phyloP scores from a whole-genome alignment of 1,140 invertebrate genomes.

The Monochamus saltuarius region DNA sequence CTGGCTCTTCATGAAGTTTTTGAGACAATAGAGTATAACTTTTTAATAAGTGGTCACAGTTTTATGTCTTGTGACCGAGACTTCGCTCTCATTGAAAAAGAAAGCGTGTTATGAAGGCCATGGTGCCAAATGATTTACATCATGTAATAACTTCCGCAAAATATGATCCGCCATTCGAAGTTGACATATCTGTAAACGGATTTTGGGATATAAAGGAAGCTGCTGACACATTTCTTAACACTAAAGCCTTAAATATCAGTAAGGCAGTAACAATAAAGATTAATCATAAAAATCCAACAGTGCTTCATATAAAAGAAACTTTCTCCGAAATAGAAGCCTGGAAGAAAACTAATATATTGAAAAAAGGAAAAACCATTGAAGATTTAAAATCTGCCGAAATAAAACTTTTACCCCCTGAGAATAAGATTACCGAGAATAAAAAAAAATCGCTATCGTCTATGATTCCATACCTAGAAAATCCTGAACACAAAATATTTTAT shows the following conservation, averaged over 20 bases:
- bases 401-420: constrained; percentile 6
- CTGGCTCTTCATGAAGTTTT: constrained; percentile 5
- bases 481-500: constrained; percentile 18
- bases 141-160: constrained; percentile 17
- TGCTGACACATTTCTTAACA: constrained; percentile 1
- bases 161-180: constrained; percentile 14
- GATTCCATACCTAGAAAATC: constrained; percentile 10
- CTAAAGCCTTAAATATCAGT: constrained; percentile 17
- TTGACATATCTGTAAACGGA: constrained; percentile 11
- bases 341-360: constrained; percentile 14
- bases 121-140: constrained; percentile 8
- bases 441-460: constrained; percentile 19
- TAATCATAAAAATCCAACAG: constrained; percentile 9
- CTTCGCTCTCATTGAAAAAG: constrained; percentile 21
- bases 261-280: constrained; percentile 15
- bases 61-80: constrained; percentile 18
- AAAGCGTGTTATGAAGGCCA: constrained; percentile 12
- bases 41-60: constrained; percentile 21
- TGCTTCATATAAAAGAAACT: constrained; percentile 9
- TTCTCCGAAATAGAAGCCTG: constrained; percentile 14
- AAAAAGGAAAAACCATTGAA: constrained; percentile 11
- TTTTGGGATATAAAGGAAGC: constrained; percentile 18
- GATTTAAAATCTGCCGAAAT: constrained; percentile 15
- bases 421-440: constrained; percentile 21
- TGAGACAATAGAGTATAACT: constrained; percentile 20